These are phyloP conservation scores for Xiphophorus birchmanni DNA, from an alignment of 2,797 vertebrate species.

Conservation along the genomic window DNA sequence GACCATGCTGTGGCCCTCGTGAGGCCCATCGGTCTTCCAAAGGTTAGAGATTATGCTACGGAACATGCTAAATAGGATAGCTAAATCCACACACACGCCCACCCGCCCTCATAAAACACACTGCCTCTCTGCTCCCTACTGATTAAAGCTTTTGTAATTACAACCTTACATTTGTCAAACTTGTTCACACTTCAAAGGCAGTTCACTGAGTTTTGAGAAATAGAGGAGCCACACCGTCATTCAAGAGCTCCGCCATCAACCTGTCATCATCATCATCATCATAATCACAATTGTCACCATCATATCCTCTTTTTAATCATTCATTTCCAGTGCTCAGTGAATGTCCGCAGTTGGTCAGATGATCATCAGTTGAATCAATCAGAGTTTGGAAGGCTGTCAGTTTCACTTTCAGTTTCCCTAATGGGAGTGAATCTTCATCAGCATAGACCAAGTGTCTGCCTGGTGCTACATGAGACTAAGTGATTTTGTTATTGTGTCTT, in stretches of 20 bases:
- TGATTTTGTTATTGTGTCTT: neutral
- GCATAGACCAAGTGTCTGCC: neutral
- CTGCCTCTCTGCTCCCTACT: slow-evolving; percentile 32
- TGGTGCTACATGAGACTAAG: neutral
- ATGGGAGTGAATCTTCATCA: neutral
- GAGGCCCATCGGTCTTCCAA: no score
- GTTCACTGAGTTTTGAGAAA: neutral
- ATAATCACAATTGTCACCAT: neutral
- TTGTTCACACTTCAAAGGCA: slow-evolving; percentile 63
- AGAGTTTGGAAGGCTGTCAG: neutral
- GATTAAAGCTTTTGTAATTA: slow-evolving; percentile 67
- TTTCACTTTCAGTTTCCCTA: neutral
- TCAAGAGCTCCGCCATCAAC: slow-evolving; percentile 25
- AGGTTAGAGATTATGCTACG: no score
- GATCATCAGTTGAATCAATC: neutral
- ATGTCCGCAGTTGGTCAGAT: neutral
- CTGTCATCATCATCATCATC: neutral
- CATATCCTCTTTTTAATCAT: neutral
- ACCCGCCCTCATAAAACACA: neutral
- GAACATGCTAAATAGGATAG: no score
- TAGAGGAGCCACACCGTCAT: slow-evolving; percentile 15
- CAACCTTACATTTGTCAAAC: slow-evolving; percentile 29
- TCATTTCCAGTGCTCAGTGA: neutral
- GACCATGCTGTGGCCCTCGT: no score
- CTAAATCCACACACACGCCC: no score